Base-by-base conservation (phyloP, 2,888 invertebrate species). In the Lamproptera curius region DNA sequence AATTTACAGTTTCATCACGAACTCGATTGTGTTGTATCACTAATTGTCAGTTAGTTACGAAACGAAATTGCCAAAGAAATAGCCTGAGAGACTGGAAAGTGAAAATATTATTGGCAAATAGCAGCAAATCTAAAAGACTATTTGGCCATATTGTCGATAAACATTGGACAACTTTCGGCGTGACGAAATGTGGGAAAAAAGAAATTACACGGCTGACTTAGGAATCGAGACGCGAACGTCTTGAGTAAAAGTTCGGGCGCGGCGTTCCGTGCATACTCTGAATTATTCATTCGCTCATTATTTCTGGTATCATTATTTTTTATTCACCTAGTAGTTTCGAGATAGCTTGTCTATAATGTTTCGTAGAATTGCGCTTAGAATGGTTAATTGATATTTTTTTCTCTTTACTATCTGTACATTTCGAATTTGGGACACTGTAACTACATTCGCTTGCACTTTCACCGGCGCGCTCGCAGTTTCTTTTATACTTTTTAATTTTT, bases 281-380 rank as follows among this genome's bases (percentile, higher is more conserved):
- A 73, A 80, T 81, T 71, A 78, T 78, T 75, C 77, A 79, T 76
- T 63, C 65, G 57, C 65, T 63, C 65, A 65, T 71, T 71, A 73
- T 70, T 73, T 70, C 77, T 75, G 75, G 70, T 67, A 67, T 62
- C 72, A 68, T 55, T 62, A 61, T 71, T 65, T 67, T 65, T 63
- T 72, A 63, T 59, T 57, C 62, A 57, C 56, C 55, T 53, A 43
- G 63, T 65, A 65, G 62, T 61, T 60, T 54, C n/a, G 55, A 47
- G 36, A 51, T 43, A 44, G 50, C 41, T 59, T 57, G 57, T 61
- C 50, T 49, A 52, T 52, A 52, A 58, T 57, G 55, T 58, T 56
- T 31, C 33, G 38, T 43, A 48, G 52, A 56, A 58, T 56, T 52
- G 39, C 48, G 58, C 52, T 56, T 59, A 61, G 64, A 62, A 59